These are phyloP conservation scores for Eupelmus urozonus DNA, from an alignment of 2,888 invertebrate species.

Conservation along the genomic window DNA sequence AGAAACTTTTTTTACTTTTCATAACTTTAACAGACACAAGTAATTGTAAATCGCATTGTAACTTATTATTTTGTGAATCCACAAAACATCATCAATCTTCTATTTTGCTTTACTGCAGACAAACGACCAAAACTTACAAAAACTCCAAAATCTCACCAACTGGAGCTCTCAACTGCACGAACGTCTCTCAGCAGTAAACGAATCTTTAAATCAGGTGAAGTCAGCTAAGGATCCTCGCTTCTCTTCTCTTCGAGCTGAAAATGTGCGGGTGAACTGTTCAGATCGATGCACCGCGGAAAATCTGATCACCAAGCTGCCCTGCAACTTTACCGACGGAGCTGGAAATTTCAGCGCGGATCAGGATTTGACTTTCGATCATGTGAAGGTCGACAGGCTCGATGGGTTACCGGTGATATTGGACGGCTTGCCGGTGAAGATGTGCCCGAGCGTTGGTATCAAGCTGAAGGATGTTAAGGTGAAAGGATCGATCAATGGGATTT, in stretches of 20 bases:
- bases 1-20: background rate
- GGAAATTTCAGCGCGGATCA: constrained; percentile 55
- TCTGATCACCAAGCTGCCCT: constrained; percentile 55
- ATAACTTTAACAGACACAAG: background rate
- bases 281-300: constrained; percentile 61
- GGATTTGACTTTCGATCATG: constrained; percentile 66
- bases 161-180: constrained; percentile 57
- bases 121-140: constrained; percentile 61
- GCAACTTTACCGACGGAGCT: constrained; percentile 58
- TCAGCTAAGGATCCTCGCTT: constrained; percentile 57
- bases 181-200: constrained; percentile 56
- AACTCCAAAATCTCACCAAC: constrained; percentile 59
- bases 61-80: too few species aligned
- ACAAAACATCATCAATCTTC: too few species aligned
- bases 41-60: too few species aligned
- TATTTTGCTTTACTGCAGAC: too few species aligned
- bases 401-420: constrained; percentile 47
- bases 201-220: constrained; percentile 50
- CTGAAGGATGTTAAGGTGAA: constrained; percentile 76
- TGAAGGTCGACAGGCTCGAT: constrained; percentile 66
- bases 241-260: constrained; percentile 60
- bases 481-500: constrained; percentile 78
- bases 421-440: constrained; percentile 32
- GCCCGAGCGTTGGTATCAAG: constrained; percentile 70
- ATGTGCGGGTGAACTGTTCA: constrained; percentile 62